A percentile compares a stretch with the other conserved stretches of the same genome.
Evolutionary conservation across 2,888 invertebrate genomes (phyloP).

Genomic region (Caenorhabditis panamensis): DNA sequence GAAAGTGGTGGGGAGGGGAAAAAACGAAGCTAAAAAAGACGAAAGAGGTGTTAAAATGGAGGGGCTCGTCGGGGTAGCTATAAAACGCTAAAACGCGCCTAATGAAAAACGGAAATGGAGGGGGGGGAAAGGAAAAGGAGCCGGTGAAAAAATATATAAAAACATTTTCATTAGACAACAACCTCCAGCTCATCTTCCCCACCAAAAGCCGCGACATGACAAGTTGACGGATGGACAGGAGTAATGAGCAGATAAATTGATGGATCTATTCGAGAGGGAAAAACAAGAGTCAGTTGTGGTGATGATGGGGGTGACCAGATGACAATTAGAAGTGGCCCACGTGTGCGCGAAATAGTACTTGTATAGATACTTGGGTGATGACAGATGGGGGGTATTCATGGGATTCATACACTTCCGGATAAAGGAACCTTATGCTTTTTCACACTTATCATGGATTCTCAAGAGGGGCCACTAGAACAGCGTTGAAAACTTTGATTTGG

Average conservation of each 20-base stretch:
- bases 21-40: constrained; percentile 13
- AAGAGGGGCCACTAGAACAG: no score
- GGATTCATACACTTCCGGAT: no score
- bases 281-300: constrained; percentile 31
- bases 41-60: not conserved
- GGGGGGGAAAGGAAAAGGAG: constrained; percentile 21
- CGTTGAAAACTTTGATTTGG: no score
- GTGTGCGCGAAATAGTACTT: constrained; percentile 8
- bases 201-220: constrained; percentile 16
- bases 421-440: no score
- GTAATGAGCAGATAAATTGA: constrained; percentile 54
- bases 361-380: not conserved
- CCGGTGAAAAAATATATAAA: not conserved
- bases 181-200: not conserved
- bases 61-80: constrained; percentile 17
- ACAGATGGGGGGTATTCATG: not conserved
- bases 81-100: constrained; percentile 28
- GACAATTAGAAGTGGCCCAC: constrained; percentile 9
- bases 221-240: constrained; percentile 34
- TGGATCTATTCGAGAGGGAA: constrained; percentile 26
- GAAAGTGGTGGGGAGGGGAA: constrained; percentile 4
- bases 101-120: constrained; percentile 9
- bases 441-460: no score
- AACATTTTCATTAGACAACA: constrained; percentile 13
- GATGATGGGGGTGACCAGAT: constrained; percentile 28